These are phyloP conservation scores for Acutogordius australiensis DNA, from an alignment of 2,888 invertebrate species.

Conservation along the genomic window DNA sequence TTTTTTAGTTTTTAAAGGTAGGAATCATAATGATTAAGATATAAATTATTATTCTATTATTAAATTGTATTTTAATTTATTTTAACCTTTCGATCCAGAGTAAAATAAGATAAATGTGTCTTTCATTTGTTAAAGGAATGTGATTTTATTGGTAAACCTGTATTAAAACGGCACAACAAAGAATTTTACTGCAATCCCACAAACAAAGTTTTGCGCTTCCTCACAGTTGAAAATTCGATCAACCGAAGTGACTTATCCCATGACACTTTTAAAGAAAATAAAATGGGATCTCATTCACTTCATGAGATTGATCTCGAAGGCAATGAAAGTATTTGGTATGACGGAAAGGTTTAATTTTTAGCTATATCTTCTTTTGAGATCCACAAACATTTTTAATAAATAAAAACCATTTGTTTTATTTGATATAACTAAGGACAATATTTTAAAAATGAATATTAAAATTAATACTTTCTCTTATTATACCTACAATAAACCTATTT, in stretches of 20 bases:
- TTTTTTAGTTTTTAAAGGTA: too few relatives aligned
- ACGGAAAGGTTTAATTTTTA: not conserved
- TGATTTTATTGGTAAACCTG: slow-evolving; percentile 1
- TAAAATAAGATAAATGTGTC: too few relatives aligned
- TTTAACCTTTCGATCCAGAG: too few relatives aligned
- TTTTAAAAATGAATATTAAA: not conserved
- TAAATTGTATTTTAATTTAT: too few relatives aligned
- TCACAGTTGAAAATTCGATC: not conserved
- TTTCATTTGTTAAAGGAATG: not conserved
- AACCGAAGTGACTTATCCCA: not conserved
- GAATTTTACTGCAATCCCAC: not conserved
- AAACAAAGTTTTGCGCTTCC: not conserved
- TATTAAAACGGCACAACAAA: not conserved
- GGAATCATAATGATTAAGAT: too few relatives aligned
- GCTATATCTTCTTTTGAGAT: too few relatives aligned
- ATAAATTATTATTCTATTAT: too few relatives aligned
- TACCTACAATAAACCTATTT: too few relatives aligned
- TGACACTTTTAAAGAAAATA: not conserved
- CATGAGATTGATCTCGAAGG: not conserved
- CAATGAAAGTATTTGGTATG: not conserved
- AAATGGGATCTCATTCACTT: too few relatives aligned
- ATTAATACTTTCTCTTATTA: too few relatives aligned
- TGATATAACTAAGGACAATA: not conserved
- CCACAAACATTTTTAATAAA: too few relatives aligned
- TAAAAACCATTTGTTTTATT: too few relatives aligned